Evolutionary conservation across 2,888 invertebrate species (phyloP).

Genomic region (Protophormia terraenovae): DNA sequence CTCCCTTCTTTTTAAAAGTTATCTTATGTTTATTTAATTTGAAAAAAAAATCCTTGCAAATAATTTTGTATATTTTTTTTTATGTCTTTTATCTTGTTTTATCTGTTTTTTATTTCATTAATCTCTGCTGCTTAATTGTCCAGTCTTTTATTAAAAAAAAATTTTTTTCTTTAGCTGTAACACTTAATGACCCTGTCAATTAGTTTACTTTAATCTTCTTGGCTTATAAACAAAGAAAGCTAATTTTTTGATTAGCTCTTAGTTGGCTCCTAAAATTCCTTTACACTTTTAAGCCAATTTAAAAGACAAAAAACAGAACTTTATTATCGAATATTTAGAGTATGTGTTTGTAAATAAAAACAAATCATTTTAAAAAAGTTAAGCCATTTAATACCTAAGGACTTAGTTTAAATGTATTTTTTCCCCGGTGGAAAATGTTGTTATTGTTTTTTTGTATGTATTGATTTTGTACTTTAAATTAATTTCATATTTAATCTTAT

Average conservation of each 20-base stretch:
- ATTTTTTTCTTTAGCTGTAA: not conserved
- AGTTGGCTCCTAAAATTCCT: not conserved
- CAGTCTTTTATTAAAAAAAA: not conserved
- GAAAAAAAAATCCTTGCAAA: not conserved
- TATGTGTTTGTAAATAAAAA: not conserved
- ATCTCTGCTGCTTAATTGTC: not conserved
- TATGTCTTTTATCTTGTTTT: not conserved
- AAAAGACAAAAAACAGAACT: not conserved
- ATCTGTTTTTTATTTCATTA: not conserved
- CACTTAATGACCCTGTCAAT: constrained; percentile 8
- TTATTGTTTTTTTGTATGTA: not conserved
- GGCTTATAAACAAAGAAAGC: not conserved
- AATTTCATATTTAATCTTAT: constrained; percentile 4
- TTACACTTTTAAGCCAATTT: not conserved
- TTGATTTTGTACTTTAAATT: constrained; percentile 4
- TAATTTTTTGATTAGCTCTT: too few relatives aligned
- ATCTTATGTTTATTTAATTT: not conserved
- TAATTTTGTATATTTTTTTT: not conserved
- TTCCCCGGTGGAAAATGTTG: not conserved
- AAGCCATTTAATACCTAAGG: not conserved
- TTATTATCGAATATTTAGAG: not conserved
- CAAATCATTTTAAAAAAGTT: not conserved
- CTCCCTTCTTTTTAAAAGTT: too few relatives aligned
- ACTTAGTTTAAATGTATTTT: not conserved
- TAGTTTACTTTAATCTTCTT: not conserved